Base-by-base conservation (phyloP, 2,797 vertebrate species). In the Ctenochaetus hawaiiensis region DNA sequence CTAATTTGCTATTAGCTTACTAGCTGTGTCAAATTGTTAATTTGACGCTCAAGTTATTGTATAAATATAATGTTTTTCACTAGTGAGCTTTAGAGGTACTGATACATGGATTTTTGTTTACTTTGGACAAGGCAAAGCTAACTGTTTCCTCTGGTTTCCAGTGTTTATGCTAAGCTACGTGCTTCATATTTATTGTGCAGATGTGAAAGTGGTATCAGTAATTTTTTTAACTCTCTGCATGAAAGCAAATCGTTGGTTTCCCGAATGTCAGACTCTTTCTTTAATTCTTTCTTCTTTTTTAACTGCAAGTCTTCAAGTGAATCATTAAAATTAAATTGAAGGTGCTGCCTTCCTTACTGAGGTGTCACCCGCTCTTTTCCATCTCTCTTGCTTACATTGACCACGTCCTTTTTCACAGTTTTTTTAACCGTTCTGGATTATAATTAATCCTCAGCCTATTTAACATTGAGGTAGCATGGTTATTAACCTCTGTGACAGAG, bases 361-460 rank as follows among this genome's bases (percentile, higher is more conserved):
- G 47, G 17, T 43, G 22, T 58, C 47, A 47, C 39, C 26, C 43
- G 8, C 14, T 66, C 48, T 53, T 65, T 16, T 47, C 48, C 59
- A 72, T 75, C 60, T 67, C 63, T 6, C 11, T 13, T 43, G 43
- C 23, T 76, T 18, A 5, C 18, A 59, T 11, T 41, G 45, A 62
- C 51, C 23, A 23, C 67, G 30, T 12, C 54, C 30, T 45, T 26
- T 64, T 41, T 67, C 61, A 37, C 56, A 53, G 6, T 64, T 16
- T 54, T 54, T 63, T 68, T 37, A 41, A 41, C 44, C 14, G n/a
- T 43, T 30, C 54, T 22, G 57, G 57, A 44, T 72, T 77, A 62
- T 73, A 80, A 79, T 85, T 78, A 81, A 83, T 76, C 71, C 54
- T 48, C 67, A 72, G 67, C 22, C 64, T 58, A 57, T 8, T 80